phyloP scores from a whole-genome alignment of 1,140 invertebrate genomes.

The Hestina assimilis region DNA sequence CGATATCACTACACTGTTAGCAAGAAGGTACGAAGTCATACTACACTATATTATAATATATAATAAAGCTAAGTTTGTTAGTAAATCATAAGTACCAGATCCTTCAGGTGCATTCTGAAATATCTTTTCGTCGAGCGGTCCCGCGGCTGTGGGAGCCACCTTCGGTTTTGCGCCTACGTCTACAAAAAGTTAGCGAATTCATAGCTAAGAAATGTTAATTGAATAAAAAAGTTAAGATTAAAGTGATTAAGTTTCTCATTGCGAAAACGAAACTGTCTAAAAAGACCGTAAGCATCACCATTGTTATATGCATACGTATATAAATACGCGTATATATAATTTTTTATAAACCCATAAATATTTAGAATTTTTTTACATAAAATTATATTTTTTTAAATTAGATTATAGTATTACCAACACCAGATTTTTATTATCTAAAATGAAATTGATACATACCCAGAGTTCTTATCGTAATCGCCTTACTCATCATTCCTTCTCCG shows the following conservation, averaged over 20 bases:
- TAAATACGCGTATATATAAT: neutral
- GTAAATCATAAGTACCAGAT: slow-evolving; percentile 76
- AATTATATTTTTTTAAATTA: too few relatives aligned
- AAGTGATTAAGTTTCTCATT: too few relatives aligned
- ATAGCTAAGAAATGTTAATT: too few relatives aligned
- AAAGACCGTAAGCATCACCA: too few relatives aligned
- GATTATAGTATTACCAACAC: too few relatives aligned
- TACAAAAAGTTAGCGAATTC: too few relatives aligned
- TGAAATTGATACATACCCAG: slow-evolving; percentile 83
- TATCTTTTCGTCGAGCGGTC: slow-evolving; percentile 78
- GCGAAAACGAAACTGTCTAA: too few relatives aligned
- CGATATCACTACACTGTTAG: too few relatives aligned
- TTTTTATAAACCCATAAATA: neutral
- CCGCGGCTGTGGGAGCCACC: slow-evolving; percentile 64
- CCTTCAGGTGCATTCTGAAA: slow-evolving; percentile 81
- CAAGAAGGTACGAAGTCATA: too few relatives aligned
- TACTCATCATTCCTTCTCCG: slow-evolving; percentile 96
- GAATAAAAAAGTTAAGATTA: too few relatives aligned
- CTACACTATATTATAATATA: slow-evolving; percentile 3
- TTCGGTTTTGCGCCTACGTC: slow-evolving; percentile 80
- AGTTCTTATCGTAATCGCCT: slow-evolving; percentile 92
- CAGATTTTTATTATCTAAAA: neutral
- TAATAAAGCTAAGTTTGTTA: neutral
- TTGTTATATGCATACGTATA: neutral
- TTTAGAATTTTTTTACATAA: neutral